Evolutionary conservation across 2,113 vertebrate species (phyloP).

Genomic region (Andinoacara biseriatus): DNA sequence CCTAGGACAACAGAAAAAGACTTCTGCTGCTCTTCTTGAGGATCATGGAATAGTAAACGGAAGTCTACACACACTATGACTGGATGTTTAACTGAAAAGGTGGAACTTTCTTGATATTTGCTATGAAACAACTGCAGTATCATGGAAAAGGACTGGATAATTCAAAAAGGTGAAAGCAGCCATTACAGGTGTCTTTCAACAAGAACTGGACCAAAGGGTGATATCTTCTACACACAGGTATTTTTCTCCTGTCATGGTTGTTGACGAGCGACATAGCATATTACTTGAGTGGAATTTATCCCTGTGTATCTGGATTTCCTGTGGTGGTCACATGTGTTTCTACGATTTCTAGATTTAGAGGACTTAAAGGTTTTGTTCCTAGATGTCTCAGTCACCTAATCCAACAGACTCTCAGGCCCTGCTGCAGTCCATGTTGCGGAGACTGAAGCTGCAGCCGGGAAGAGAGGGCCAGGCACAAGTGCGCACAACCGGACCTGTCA

Average conservation of each 20-base stretch:
- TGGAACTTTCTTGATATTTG: conserved; percentile 16
- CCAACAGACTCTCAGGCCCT: conserved; percentile 68
- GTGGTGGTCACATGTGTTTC: not conserved
- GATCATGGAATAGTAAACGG: conserved; percentile 20
- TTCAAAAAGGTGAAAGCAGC: conserved; percentile 16
- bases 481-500: not conserved
- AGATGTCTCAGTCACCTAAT: conserved; percentile 75
- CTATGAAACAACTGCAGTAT: not conserved
- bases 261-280: not conserved
- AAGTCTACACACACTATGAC: not conserved
- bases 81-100: conserved; percentile 8
- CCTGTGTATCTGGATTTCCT: not conserved
- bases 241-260: not conserved
- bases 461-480: conserved; percentile 37
- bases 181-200: not conserved
- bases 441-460: conserved; percentile 72
- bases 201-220: conserved; percentile 1
- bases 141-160: conserved; percentile 26
- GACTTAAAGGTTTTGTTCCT: conserved; percentile 4
- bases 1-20: not conserved
- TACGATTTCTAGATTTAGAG: conserved; percentile 19
- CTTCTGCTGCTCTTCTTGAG: not conserved
- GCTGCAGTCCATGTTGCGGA: conserved; percentile 83
- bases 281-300: not conserved
- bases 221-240: conserved; percentile 10